Conservation (phyloP, 2,888 invertebrate genomes). For the Neocrepidodera transversa region DNA sequence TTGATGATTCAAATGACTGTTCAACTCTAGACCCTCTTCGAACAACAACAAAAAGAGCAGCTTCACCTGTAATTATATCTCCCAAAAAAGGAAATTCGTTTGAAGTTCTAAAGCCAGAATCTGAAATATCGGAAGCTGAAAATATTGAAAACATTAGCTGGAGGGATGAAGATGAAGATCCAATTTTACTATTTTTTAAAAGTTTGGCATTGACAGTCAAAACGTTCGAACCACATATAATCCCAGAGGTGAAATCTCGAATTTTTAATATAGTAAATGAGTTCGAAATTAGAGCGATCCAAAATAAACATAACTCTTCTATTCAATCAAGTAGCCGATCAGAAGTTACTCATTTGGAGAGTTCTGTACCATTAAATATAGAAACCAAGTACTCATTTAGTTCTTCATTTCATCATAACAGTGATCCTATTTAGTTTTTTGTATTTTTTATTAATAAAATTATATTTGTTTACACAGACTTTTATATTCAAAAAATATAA, state of each 20-base stretch:
- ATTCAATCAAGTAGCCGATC: not conserved
- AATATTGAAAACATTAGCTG: not conserved
- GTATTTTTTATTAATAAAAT: no score
- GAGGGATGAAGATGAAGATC: conserved; percentile 2
- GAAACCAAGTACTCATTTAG: not conserved
- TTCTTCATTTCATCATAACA: not conserved
- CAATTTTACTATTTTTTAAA: conserved; percentile 2
- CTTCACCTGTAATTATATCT: not conserved
- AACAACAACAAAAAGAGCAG: not conserved
- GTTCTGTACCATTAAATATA: not conserved
- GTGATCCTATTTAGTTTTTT: no score
- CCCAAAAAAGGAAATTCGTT: not conserved
- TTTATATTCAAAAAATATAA: no score
- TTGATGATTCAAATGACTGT: not conserved
- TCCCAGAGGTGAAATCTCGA: conserved; percentile 3
- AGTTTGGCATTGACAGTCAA: conserved; percentile 8
- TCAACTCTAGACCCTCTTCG: conserved; percentile 2
- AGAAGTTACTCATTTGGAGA: not conserved
- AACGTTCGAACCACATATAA: not conserved
- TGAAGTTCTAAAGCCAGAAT: not conserved
- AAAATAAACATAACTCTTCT: not conserved
- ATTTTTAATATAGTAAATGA: conserved; percentile 3
- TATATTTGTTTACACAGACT: no score
- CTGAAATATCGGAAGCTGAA: not conserved
- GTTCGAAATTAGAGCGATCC: not conserved